Evolutionary conservation across 2,797 vertebrate species (phyloP).

Genomic region (Rhadinocentrus ornatus): DNA sequence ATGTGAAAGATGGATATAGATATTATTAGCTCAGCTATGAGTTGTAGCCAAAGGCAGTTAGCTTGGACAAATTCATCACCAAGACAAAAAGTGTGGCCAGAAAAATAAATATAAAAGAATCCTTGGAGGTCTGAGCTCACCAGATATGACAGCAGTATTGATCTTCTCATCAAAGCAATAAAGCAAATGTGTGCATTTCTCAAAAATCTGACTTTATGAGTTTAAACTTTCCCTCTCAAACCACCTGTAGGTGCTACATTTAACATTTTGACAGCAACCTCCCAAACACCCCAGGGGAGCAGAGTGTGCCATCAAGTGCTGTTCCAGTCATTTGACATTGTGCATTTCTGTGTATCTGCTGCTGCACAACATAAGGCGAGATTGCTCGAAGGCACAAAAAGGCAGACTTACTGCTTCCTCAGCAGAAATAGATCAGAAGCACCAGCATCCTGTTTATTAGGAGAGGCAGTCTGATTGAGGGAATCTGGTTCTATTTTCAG

Average conservation of each 20-base stretch:
- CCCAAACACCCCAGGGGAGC: constrained; percentile 5
- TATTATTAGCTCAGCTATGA: background rate
- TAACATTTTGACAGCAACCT: constrained; percentile 16
- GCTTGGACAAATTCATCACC: constrained; percentile 7
- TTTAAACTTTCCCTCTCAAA: constrained; percentile 4
- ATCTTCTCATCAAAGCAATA: constrained; percentile 8
- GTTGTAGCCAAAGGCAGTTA: background rate
- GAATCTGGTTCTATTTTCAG: constrained; percentile 29
- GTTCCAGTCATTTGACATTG: constrained; percentile 15
- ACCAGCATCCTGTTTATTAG: constrained; percentile 43
- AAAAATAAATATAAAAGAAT: background rate
- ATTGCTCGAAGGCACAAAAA: constrained; percentile 23
- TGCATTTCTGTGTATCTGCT: constrained; percentile 4
- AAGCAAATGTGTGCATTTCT: background rate
- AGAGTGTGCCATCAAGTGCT: constrained; percentile 18
- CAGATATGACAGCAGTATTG: background rate
- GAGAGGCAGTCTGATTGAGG: constrained; percentile 1
- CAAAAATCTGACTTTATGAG: background rate
- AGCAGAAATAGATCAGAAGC: constrained; percentile 49
- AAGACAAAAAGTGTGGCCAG: background rate
- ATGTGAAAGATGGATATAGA: background rate
- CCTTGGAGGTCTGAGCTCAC: background rate
- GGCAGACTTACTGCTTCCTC: constrained; percentile 13
- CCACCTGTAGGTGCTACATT: constrained; percentile 23
- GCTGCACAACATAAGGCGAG: constrained; percentile 4